A percentile compares a stretch with the other conserved stretches of the same genome.
Evolutionary conservation across 2,113 vertebrate genomes (phyloP).

Genomic region (Gila orcuttii): DNA sequence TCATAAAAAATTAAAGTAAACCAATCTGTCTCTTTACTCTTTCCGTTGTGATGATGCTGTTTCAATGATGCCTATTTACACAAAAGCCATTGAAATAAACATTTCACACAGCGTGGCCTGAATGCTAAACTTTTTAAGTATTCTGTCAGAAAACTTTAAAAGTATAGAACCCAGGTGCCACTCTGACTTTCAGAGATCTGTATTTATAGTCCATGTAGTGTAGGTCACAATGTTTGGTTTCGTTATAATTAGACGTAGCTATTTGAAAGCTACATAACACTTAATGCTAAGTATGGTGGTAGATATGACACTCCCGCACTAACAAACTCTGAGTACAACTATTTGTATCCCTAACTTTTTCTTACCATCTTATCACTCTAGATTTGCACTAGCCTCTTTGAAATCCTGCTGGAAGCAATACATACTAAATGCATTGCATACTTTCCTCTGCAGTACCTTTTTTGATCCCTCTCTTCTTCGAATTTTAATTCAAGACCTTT

Average conservation of each 20-base stretch:
- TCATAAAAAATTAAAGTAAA: slow-evolving; percentile 2
- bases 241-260: slow-evolving; percentile 24
- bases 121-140: slow-evolving; percentile 23
- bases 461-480: slow-evolving; percentile 13
- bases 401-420: slow-evolving; percentile 10
- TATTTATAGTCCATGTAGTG: slow-evolving; percentile 7
- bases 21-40: neutral
- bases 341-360: slow-evolving; percentile 4
- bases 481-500: slow-evolving; percentile 36
- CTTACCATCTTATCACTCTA: neutral
- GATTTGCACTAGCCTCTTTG: slow-evolving; percentile 3
- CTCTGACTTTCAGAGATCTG: slow-evolving; percentile 29
- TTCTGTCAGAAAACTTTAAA: slow-evolving; percentile 25
- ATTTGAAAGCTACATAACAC: neutral
- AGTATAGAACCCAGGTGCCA: slow-evolving; percentile 25
- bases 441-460: slow-evolving; percentile 11
- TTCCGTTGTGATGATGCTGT: neutral
- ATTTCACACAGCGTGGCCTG: slow-evolving; percentile 27
- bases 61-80: slow-evolving; percentile 21
- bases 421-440: neutral
- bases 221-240: slow-evolving; percentile 27
- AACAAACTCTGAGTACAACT: slow-evolving; percentile 15
- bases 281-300: slow-evolving; percentile 7
- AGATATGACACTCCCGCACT: neutral
- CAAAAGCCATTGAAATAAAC: slow-evolving; percentile 36